Base-by-base conservation (phyloP, 30 jellyfish, hydroid and myxozoan genomes). In the Aurelia aurita region DNA sequence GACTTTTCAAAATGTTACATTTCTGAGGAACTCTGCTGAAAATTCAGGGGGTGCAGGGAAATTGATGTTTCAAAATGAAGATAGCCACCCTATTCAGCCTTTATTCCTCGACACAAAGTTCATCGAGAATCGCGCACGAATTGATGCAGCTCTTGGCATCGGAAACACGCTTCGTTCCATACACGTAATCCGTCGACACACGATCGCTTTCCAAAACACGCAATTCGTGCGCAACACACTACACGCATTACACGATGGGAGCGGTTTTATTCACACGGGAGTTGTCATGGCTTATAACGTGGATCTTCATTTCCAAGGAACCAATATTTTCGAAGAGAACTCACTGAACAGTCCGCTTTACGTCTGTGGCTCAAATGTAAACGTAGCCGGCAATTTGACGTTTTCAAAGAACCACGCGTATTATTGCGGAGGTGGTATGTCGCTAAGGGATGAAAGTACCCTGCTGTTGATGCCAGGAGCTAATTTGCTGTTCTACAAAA, bases 21-120 rank as follows among this genome's bases (percentile, higher is more conserved):
- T 86, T 44, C 74, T 10, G 25, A 23, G 59, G 25, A 73, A 73
- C 60, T 25, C 20, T 28, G 95, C 89, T 2, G 34, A 27, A 15
- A 21, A n/a, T 8, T 74, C 79, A 44, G 85, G 85, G 10, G 95
- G 95, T 60, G 95, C 85, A 44, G 85, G 79, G 53, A 86, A 76
- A 65, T 18, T 73, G 54, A 5, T 63, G 23, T 62, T 86, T 45
- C 77, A 84, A 20, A 73, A 71, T 59, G 5, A 28, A 18, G 87
- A 68, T 18, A 35, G 69, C 26, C 69, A 67, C n/a, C 75, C 60
- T 6, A 34, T 20, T 2, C 25, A 68, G 58, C 53, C 28, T 15
- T 19, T 12, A 5, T 81, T 81, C 35, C 45, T 22, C 3, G 26
- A 57, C 25, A 22, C 69, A 53, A 66, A 20, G 44, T 81, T 81